Base-by-base conservation (phyloP, 1,140 invertebrate species). In the Cryptotermes secundus region DNA sequence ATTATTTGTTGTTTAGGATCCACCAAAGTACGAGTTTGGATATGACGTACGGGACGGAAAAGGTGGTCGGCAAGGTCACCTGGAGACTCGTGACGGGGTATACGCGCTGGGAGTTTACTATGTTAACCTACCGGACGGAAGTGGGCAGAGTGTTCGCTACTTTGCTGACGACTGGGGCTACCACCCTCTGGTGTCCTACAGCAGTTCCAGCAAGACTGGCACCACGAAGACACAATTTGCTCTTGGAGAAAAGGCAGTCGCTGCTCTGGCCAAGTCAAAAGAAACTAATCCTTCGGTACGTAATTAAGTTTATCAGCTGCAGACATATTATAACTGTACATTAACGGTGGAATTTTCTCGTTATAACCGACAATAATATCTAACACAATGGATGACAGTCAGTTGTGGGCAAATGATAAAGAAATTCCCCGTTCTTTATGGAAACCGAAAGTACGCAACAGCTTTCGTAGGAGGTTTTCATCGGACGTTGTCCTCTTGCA, bases 141-240 rank as follows among this genome's bases (percentile, higher is more conserved):
- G 59, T 34, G 83, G 79, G 2, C 92, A 90, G 87, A 88, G 90
- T 59, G 93, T 94, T 7, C 90, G 91, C 83, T 94, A 94, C 88
- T 88, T 92, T 82, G 92, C 92, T 2, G 92, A 94, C 85, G 91
- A 92, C 86, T 92, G 91, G 90, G 92, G 93, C 42, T 93, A 93
- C 88, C 93, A 94, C 89, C 92, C 93, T 31, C 89, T 92, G 9
- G 90, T 93, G 34, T 90, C 91, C 83, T 92, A 93, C 86, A 91
- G 89, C 85, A 89, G 90, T 86, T 87, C 79, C 65, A 87, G 89
- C 80, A 88, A 89, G n/a, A 88, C 90, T 83, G 85, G 82, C 6
- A 83, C 80, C 53, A 87, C 88, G 24, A 90, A 87, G 84, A 89
- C 89, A 65, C 90, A 88, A 85, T 91, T 93, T 81, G 91, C 92